These are phyloP conservation scores for Drymonia ruficornis DNA, from an alignment of 2,888 invertebrate species.

Conservation along the genomic window DNA sequence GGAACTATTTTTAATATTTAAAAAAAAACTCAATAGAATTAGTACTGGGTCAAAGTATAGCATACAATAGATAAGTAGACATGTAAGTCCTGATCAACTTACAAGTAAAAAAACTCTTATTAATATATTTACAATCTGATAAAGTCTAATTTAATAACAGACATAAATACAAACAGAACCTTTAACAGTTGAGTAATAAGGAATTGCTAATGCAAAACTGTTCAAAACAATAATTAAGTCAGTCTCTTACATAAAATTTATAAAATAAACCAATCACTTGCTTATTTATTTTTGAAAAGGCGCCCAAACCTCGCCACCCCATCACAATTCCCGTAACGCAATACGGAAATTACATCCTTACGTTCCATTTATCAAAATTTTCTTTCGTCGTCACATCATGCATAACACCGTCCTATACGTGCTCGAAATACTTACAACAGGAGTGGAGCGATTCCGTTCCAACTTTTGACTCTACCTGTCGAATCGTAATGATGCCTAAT, in stretches of 20 bases:
- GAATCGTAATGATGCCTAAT: constrained; percentile 65
- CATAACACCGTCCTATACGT: constrained; percentile 60
- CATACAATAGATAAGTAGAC: no score
- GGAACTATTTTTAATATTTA: constrained; percentile 21
- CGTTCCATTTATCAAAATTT: not conserved
- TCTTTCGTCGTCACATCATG: constrained; percentile 11
- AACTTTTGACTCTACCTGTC: constrained; percentile 67
- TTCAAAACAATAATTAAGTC: no score
- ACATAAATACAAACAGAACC: no score
- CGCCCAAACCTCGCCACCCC: not conserved
- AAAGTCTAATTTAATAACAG: no score
- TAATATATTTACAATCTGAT: no score
- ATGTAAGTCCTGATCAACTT: no score
- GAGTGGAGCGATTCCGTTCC: constrained; percentile 53
- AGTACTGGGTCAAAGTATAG: no score
- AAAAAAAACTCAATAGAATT: not conserved
- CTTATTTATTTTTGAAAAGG: not conserved
- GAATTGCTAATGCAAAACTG: no score
- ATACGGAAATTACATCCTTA: constrained; percentile 1
- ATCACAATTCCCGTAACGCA: constrained; percentile 4
- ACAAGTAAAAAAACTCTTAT: no score
- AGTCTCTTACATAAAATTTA: no score
- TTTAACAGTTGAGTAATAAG: no score
- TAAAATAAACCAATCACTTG: no score
- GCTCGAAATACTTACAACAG: constrained; percentile 53